Evolutionary conservation across 1,140 invertebrate species (phyloP).

Genomic region (Steinernema feltiae): DNA sequence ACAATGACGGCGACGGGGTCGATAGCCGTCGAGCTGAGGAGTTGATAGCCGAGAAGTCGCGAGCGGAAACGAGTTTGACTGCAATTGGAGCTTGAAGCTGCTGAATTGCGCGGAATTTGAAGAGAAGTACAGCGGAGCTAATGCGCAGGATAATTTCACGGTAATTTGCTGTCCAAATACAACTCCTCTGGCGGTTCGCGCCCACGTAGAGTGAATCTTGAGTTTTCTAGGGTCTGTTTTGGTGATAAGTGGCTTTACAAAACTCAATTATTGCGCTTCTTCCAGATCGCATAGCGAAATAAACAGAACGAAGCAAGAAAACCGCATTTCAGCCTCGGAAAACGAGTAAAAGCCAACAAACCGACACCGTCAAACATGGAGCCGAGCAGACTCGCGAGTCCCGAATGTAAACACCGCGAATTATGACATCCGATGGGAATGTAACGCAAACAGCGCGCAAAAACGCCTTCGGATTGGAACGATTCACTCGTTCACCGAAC

Average conservation of each 20-base stretch:
- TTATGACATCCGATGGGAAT: neutral
- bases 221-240: too few species aligned
- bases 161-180: too few species aligned
- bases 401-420: conserved; percentile 4
- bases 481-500: neutral
- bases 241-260: too few species aligned
- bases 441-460: neutral
- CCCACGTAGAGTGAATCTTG: too few species aligned
- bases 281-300: neutral
- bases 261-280: too few species aligned
- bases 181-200: too few species aligned
- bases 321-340: neutral
- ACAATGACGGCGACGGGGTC: neutral
- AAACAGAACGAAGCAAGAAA: too few species aligned
- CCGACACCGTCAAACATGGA: neutral
- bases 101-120: too few species aligned
- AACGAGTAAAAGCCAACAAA: neutral
- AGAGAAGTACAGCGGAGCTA: too few species aligned
- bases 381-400: neutral
- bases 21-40: too few species aligned
- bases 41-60: neutral
- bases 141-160: too few species aligned
- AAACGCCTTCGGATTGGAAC: neutral
- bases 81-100: too few species aligned
- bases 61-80: neutral